Evolutionary conservation across 2,797 vertebrate species (phyloP).

Genomic region (Myioborus miniatus): DNA sequence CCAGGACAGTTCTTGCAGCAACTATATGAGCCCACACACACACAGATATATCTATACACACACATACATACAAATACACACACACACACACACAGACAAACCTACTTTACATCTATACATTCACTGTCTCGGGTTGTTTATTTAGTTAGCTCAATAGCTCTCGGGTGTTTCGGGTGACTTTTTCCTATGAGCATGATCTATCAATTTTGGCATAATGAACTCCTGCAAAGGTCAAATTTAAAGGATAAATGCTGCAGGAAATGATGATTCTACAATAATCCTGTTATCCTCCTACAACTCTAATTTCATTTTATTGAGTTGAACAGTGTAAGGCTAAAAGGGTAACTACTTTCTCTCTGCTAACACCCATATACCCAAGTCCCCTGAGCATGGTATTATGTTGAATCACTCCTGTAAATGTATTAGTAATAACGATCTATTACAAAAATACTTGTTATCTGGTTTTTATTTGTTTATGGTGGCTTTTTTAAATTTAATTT

Average conservation of each 20-base stretch:
- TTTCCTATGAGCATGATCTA: slow-evolving; percentile 40
- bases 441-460: neutral
- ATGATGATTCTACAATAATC: slow-evolving; percentile 67
- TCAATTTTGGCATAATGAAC: slow-evolving; percentile 68
- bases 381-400: neutral
- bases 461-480: neutral
- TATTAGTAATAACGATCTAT: slow-evolving; percentile 26
- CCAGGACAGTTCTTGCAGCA: neutral
- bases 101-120: neutral
- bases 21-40: accelerated
- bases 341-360: slow-evolving; percentile 47
- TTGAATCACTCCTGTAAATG: slow-evolving; percentile 14
- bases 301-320: slow-evolving; percentile 72
- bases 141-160: neutral
- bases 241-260: slow-evolving; percentile 65
- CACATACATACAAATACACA: neutral
- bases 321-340: slow-evolving; percentile 61
- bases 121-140: neutral
- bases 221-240: slow-evolving; percentile 64
- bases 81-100: neutral
- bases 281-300: slow-evolving; percentile 59
- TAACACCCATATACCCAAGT: neutral
- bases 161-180: slow-evolving; percentile 16
- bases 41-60: accelerated
- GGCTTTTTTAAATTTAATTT: neutral